Base-by-base conservation (phyloP, 2,888 invertebrate species). In the Sipha maydis region DNA sequence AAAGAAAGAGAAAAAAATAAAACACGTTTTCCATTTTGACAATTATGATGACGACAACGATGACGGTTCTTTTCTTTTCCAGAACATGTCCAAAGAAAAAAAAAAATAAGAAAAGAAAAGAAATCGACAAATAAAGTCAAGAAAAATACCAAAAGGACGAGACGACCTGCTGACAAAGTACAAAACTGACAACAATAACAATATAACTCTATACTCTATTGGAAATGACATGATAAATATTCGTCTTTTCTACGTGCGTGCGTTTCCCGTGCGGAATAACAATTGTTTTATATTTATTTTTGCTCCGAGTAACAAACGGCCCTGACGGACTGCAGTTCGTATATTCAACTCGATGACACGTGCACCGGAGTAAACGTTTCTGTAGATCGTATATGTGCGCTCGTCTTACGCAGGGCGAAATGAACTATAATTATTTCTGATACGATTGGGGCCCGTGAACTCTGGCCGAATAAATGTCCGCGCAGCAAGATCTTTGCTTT, bases 171-270 rank as follows among this genome's bases (percentile, higher is more conserved):
- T 76, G 84, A 76, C 84, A 61, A 76, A 84, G 75, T 76, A 84
- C 61, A 76, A 76, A 76, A 61, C 84, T 75, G 84, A 76, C 76
- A 84, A 76, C 41, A 41, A 38, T 76, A 84, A 83, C 75, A 61
- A 38, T 61, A 76, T 76, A 84, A 75, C 75, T 75, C 28, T 75
- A 41, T 84, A 84, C 76, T 25, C 61, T 76, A 84, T 84, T 84
- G 75, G 38, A 84, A 84, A 84, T 84, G 75, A 76, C 84, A 76
- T 76, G 84, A 76, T 84, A 84, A 76, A 84, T 84, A 84, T 84
- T 84, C 84, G 84, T 76, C 61, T 84, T 75, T 41, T 34, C 84
- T 25, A 21, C 48, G 14, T 1, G 48, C 14, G 48, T 7, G 5
- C 28, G 48, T 31, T 73, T 34, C 54, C 21, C n/a, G 73, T 73